These are phyloP conservation scores for Charadrius vociferus DNA, from an alignment of 2,113 vertebrate species.

Conservation along the genomic window DNA sequence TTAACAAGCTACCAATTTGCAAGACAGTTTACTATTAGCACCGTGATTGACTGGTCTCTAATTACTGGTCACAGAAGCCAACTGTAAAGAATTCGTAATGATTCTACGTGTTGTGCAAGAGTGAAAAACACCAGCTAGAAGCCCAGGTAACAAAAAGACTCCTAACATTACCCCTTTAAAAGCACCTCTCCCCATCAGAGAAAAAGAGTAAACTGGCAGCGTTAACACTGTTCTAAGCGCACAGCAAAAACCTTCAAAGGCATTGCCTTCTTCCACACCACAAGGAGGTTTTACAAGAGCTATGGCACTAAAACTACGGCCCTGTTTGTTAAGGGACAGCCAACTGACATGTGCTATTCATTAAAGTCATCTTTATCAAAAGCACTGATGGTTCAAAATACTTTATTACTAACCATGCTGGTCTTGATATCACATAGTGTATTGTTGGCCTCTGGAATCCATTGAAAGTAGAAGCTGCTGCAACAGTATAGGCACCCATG, in stretches of 20 bases:
- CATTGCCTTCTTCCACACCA: not conserved
- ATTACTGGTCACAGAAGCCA: not conserved
- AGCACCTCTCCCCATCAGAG: not conserved
- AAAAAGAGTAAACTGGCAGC: not conserved
- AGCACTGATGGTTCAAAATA: not conserved
- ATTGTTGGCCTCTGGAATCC: slow-evolving; percentile 94
- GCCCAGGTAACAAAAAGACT: not conserved
- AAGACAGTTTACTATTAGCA: not conserved
- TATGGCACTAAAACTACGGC: not conserved
- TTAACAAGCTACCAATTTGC: not conserved
- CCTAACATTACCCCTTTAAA: not conserved
- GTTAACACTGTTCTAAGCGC: not conserved
- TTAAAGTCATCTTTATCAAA: not conserved
- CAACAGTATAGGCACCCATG: slow-evolving; percentile 97
- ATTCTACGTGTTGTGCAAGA: not conserved
- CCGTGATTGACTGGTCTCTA: not conserved
- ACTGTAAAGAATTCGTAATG: not conserved
- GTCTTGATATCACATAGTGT: slow-evolving; percentile 89
- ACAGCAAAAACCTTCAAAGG: not conserved
- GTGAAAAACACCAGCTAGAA: not conserved
- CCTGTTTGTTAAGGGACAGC: not conserved
- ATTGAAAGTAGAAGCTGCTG: slow-evolving; percentile 96
- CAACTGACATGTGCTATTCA: not conserved
- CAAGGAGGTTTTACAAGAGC: not conserved
- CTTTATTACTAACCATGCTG: slow-evolving; percentile 84